Conservation (phyloP, 2,797 vertebrate species). For the Pempheris klunzingeri region DNA sequence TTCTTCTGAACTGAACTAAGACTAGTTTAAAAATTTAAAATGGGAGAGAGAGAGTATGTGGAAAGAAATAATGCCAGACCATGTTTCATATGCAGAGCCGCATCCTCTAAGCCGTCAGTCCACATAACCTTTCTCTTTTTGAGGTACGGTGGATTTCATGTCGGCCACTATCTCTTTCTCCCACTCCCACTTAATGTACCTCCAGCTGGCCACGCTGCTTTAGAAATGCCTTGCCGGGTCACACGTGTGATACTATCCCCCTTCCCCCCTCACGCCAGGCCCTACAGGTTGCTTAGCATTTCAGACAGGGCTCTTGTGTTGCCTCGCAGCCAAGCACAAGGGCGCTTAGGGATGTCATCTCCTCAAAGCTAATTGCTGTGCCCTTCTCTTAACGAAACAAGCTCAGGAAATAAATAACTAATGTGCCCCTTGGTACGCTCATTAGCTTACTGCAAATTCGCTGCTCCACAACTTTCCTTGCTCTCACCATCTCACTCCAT, state of each 20-base stretch:
- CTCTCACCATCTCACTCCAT: constrained; percentile 38
- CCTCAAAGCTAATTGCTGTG: constrained; percentile 86
- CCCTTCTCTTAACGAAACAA: constrained; percentile 87
- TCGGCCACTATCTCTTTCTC: constrained; percentile 34
- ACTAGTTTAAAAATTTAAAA: constrained; percentile 17
- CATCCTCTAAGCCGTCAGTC: constrained; percentile 42
- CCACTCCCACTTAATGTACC: constrained; percentile 53
- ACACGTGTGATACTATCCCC: constrained; percentile 35
- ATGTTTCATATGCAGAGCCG: constrained; percentile 62
- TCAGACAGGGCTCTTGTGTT: constrained; percentile 74
- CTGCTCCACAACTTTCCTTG: constrained; percentile 64
- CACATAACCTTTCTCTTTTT: constrained; percentile 50
- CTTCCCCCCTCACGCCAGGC: constrained; percentile 27
- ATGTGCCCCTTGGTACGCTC: constrained; percentile 83
- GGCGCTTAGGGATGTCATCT: constrained; percentile 79
- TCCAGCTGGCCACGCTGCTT: constrained; percentile 63
- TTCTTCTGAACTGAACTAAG: constrained; percentile 5
- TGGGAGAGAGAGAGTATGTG: constrained; percentile 12
- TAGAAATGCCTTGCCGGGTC: constrained; percentile 60
- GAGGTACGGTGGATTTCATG: constrained; percentile 44
- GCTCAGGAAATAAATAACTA: constrained; percentile 86
- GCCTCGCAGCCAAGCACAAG: constrained; percentile 69
- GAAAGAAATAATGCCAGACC: constrained; percentile 24
- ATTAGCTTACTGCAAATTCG: constrained; percentile 82
- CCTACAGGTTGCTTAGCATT: constrained; percentile 82